Evolutionary conservation across 2,797 vertebrate species (phyloP).

Genomic region (Mallotus villosus): DNA sequence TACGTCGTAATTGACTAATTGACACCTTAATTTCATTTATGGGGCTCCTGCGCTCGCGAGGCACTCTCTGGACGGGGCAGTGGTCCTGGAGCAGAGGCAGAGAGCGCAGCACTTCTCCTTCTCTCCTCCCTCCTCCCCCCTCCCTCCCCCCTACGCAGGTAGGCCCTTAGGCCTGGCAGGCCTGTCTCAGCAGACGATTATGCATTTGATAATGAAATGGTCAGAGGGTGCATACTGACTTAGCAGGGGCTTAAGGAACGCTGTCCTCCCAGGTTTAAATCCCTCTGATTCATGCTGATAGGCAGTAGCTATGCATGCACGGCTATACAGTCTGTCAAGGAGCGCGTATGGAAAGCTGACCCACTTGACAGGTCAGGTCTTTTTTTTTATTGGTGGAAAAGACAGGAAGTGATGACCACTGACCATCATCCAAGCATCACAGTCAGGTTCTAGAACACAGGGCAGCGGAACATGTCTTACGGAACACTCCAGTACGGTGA

Average conservation of each 20-base stretch:
- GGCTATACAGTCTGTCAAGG: slow-evolving; percentile 67
- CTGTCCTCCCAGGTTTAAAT: slow-evolving; percentile 71
- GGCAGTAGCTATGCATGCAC: slow-evolving; percentile 68
- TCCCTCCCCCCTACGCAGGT: too few relatives aligned
- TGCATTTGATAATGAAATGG: slow-evolving; percentile 76
- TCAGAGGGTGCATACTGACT: slow-evolving; percentile 74
- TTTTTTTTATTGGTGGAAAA: slow-evolving; percentile 54
- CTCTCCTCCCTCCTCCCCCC: too few relatives aligned
- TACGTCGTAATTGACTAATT: slow-evolving; percentile 85
- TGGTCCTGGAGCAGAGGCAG: slow-evolving; percentile 72
- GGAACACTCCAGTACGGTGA: neutral
- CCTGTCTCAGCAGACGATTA: slow-evolving; percentile 66
- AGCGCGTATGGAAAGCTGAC: slow-evolving; percentile 51
- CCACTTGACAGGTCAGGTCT: slow-evolving; percentile 65
- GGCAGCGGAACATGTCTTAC: too few relatives aligned
- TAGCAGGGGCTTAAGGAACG: slow-evolving; percentile 72
- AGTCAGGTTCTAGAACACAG: neutral
- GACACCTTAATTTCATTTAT: slow-evolving; percentile 89
- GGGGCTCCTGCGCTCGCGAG: slow-evolving; percentile 81
- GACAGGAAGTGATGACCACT: slow-evolving; percentile 17
- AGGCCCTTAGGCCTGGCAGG: slow-evolving; percentile 49
- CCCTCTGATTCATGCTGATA: slow-evolving; percentile 73
- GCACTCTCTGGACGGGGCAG: slow-evolving; percentile 80
- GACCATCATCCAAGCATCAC: neutral
- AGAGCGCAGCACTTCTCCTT: slow-evolving; percentile 42